Base-by-base conservation (phyloP, 2,113 vertebrate genomes). In the Spea bombifrons region DNA sequence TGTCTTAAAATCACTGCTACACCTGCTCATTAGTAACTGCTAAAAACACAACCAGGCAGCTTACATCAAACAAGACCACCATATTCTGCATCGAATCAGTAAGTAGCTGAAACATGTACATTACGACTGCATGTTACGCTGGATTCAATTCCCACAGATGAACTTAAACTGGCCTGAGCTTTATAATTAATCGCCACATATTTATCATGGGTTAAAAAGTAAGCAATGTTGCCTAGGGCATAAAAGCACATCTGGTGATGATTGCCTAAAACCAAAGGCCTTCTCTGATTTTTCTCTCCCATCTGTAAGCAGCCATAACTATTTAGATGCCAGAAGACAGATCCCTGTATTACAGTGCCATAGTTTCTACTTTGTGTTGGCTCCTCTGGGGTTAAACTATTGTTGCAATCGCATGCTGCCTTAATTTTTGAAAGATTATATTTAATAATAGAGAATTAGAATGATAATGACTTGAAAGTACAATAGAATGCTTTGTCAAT, bases 371-470 rank as follows among this genome's bases (percentile, higher is more conserved):
- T 59, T 59, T 8, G 55, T 12, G 7, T 53, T 52, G 50, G 55
- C 49, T 53, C n/a, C 2, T 30, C 49, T 71, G 4, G 49, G 53
- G 17, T 53, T 71, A 43, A 52, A 53, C 53, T 16, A 3, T 53
- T 53, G 8, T 30, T 43, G 16, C 8, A 50, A 53, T 71, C 12
- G 8, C 7, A 48, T 12, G 16, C 69, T 43, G 49, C 49, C 15
- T 10, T 8, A 4, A 7, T 12, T 30, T 71, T 71, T 71, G 49
- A 49, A 71, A 71, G 69, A 71, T 71, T 71, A 71, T 46, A 71
- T 53, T 53, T 71, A 71, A 71, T 71, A 55, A 71, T 52, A 71
- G 69, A 71, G 49, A 50, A 71, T 71, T 71, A 71, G 44, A 30
- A 53, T 16, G 17, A 71, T 9, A 59, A 15, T 63, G 48, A 55